These are phyloP conservation scores for Dicranocentrus wangi DNA, from an alignment of 2,888 invertebrate genomes.

Conservation along the genomic window DNA sequence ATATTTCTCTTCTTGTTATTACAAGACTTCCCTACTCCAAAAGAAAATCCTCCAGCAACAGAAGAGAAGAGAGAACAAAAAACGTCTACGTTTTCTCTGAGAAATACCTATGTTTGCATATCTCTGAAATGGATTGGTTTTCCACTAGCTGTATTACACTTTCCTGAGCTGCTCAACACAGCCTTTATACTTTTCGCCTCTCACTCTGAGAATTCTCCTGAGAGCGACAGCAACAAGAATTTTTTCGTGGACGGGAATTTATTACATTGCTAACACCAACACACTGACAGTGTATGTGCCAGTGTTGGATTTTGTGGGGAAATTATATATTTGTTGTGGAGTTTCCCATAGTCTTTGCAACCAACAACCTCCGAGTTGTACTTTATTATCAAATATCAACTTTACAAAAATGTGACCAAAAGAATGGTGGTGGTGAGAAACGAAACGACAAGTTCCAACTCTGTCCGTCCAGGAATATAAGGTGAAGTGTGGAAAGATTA, in stretches of 20 bases:
- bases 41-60: too few relatives aligned
- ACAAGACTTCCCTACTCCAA: too few relatives aligned
- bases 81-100: not conserved
- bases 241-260: not conserved
- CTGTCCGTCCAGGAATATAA: too few relatives aligned
- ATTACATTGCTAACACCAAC: not conserved
- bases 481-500: not conserved
- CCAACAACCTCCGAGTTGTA: too few relatives aligned
- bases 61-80: too few relatives aligned
- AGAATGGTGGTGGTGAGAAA: too few relatives aligned
- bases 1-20: too few relatives aligned
- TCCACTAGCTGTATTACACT: not conserved
- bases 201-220: conserved; percentile 7
- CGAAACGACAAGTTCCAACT: too few relatives aligned
- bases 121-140: not conserved
- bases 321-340: not conserved
- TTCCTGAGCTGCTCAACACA: not conserved
- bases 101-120: not conserved
- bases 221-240: not conserved
- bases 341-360: too few relatives aligned
- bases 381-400: too few relatives aligned
- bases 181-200: not conserved
- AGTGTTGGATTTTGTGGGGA: not conserved
- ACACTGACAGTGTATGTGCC: not conserved
- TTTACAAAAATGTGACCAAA: too few relatives aligned